phyloP scores from a whole-genome alignment of 2,888 invertebrate species.

The Tanytarsus gracilentus region DNA sequence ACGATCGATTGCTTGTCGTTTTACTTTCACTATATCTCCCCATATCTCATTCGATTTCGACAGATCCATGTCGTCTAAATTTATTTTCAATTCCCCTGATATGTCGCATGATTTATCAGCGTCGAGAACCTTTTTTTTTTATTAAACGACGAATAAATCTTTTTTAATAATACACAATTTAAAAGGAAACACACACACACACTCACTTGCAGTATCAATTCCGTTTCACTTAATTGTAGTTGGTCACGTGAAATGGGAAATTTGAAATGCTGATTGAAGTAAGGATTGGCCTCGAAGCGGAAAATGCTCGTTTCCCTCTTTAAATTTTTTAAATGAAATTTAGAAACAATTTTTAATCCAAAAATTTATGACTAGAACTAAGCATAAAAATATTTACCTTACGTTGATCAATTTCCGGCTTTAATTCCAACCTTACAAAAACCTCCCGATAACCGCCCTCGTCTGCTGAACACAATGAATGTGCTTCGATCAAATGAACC shows the following conservation, averaged over 20 bases:
- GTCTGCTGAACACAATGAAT: conserved; percentile 73
- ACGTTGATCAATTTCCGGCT: conserved; percentile 76
- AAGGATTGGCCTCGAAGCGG: conserved; percentile 74
- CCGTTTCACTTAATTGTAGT: conserved; percentile 58
- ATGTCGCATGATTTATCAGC: conserved; percentile 69
- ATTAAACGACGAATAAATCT: neutral
- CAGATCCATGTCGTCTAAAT: conserved; percentile 68
- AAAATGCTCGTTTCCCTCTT: conserved; percentile 78
- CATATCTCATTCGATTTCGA: conserved; percentile 54
- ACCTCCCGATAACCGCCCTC: conserved; percentile 85
- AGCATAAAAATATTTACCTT: too few relatives aligned
- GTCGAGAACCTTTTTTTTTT: conserved; percentile 40
- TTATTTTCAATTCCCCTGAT: conserved; percentile 73
- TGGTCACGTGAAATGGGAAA: conserved; percentile 87
- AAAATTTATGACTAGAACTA: too few relatives aligned
- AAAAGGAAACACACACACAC: too few relatives aligned
- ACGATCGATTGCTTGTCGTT: conserved; percentile 70
- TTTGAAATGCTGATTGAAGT: conserved; percentile 86
- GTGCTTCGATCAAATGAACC: conserved; percentile 78
- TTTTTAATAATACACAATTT: neutral
- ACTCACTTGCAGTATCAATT: conserved; percentile 58
- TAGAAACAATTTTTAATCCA: too few relatives aligned
- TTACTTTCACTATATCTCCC: conserved; percentile 76
- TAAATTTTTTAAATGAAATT: too few relatives aligned
- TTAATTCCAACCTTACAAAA: conserved; percentile 67